These are phyloP conservation scores for Babyrousa celebensis DNA, from an alignment of 2,797 vertebrate genomes.

Conservation along the genomic window DNA sequence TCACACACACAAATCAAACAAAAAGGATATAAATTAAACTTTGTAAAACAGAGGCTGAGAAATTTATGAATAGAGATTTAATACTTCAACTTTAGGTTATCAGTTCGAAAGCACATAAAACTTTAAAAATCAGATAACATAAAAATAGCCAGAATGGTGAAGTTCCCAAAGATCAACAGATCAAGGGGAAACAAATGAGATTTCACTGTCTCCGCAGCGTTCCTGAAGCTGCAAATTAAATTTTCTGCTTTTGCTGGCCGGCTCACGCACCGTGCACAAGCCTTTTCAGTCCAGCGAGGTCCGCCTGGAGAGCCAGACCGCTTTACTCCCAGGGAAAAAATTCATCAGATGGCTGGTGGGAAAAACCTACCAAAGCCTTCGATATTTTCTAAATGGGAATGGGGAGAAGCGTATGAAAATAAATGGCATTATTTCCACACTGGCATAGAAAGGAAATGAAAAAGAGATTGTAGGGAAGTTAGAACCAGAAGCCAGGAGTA, in stretches of 20 bases:
- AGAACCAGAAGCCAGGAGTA: slow-evolving; percentile 23
- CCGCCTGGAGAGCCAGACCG: neutral
- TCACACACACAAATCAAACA: neutral
- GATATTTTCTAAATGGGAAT: neutral
- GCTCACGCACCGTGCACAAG: neutral
- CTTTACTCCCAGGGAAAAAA: neutral
- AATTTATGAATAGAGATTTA: slow-evolving; percentile 41
- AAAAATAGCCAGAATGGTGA: slow-evolving; percentile 59
- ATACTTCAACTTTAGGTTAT: slow-evolving; percentile 55
- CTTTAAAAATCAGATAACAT: slow-evolving; percentile 56
- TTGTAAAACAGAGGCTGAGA: slow-evolving; percentile 48
- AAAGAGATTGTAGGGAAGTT: slow-evolving; percentile 39
- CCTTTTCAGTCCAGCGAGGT: neutral
- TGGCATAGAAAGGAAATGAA: slow-evolving; percentile 76
- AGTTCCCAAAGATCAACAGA: slow-evolving; percentile 34
- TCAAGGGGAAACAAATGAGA: neutral
- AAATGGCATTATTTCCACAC: slow-evolving; percentile 31
- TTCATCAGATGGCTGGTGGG: neutral
- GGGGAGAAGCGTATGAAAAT: neutral
- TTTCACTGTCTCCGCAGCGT: neutral
- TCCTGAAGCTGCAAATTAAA: neutral
- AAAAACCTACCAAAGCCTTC: neutral
- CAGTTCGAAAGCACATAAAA: slow-evolving; percentile 69
- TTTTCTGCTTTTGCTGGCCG: neutral
- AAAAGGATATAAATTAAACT: slow-evolving; percentile 32